Evolutionary conservation across 2,113 vertebrate genomes (phyloP).

Genomic region (Ibidorhyncha struthersii): DNA sequence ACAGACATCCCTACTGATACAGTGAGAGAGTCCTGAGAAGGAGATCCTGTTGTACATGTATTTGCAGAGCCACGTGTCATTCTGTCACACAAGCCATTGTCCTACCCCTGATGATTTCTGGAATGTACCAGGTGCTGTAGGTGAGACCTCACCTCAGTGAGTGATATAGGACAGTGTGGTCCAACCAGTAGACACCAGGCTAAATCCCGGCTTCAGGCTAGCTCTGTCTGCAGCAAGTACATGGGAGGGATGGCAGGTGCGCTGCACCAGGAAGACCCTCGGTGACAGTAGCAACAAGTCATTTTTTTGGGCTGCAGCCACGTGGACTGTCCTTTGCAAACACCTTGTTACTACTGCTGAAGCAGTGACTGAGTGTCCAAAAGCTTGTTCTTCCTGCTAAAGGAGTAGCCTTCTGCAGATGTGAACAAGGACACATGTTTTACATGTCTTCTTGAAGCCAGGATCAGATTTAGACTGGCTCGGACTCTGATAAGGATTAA

Average conservation of each 20-base stretch:
- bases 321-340: not conserved
- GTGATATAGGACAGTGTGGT: accelerated
- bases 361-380: not conserved
- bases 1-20: not conserved
- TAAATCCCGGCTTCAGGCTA: not conserved
- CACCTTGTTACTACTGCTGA: not conserved
- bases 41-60: not conserved
- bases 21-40: not conserved
- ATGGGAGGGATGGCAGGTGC: not conserved
- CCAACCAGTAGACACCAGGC: not conserved
- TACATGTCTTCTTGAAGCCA: not conserved
- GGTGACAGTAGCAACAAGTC: not conserved
- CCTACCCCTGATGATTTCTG: not conserved
- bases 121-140: not conserved
- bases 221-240: not conserved
- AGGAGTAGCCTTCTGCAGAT: not conserved
- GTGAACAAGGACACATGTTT: not conserved
- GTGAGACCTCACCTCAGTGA: not conserved
- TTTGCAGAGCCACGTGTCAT: not conserved
- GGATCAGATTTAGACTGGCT: not conserved
- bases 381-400: not conserved
- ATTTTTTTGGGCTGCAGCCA: not conserved
- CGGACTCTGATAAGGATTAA: not conserved
- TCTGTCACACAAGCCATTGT: not conserved
- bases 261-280: not conserved